Evolutionary conservation across 2,888 invertebrate species (phyloP).

Genomic region (Alloplasta piceator): DNA sequence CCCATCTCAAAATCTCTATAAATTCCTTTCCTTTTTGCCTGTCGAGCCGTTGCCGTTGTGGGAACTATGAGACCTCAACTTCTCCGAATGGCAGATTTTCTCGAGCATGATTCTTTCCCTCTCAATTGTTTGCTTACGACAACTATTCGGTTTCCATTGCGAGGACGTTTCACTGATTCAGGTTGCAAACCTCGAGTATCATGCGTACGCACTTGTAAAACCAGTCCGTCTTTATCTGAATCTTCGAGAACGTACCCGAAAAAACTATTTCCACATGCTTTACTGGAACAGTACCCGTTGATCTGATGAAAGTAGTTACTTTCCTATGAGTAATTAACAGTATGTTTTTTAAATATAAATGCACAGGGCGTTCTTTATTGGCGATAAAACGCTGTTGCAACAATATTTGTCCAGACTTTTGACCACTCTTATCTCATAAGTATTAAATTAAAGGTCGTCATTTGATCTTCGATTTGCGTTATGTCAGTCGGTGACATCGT

Average conservation of each 20-base stretch:
- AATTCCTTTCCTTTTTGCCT: conserved; percentile 40
- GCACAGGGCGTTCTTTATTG: conserved; percentile 52
- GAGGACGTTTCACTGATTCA: conserved; percentile 35
- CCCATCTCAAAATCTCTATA: conserved; percentile 32
- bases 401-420: conserved; percentile 45
- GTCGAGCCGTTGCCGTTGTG: conserved; percentile 28
- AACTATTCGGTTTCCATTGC: conserved; percentile 39
- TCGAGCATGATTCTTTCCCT: conserved; percentile 33
- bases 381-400: conserved; percentile 35
- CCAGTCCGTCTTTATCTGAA: conserved; percentile 15
- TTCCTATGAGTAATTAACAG: conserved; percentile 18
- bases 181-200: conserved; percentile 24
- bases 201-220: conserved; percentile 23
- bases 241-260: conserved; percentile 33
- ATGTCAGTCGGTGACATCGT: not conserved
- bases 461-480: not conserved
- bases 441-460: conserved; percentile 30
- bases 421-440: conserved; percentile 39
- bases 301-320: conserved; percentile 33
- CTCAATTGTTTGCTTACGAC: conserved; percentile 24
- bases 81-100: conserved; percentile 33
- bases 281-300: conserved; percentile 45
- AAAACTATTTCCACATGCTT: conserved; percentile 41
- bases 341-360: conserved; percentile 41
- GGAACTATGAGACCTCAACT: conserved; percentile 33